Evolutionary conservation across 2,888 invertebrate genomes (phyloP).

Genomic region (Sphaeridia pumilis): DNA sequence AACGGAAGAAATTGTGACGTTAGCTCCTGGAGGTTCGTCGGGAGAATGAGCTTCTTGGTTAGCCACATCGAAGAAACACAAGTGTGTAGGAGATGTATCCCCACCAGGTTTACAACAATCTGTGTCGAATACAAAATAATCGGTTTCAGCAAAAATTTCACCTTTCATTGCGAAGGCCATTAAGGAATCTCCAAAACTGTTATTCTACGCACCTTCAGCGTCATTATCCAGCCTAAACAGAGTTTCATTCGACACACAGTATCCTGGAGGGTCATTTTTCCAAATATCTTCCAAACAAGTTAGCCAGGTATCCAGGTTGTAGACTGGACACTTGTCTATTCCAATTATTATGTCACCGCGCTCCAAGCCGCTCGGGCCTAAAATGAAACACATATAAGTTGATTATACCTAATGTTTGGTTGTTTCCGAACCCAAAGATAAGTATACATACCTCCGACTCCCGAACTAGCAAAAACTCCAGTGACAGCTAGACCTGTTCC

Average conservation of each 20-base stretch:
- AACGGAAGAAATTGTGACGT: conserved; percentile 1
- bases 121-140: conserved; percentile 5
- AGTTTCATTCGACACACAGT: conserved; percentile 29
- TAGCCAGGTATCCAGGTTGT: conserved; percentile 33
- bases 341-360: conserved; percentile 33
- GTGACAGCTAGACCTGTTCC: conserved; percentile 33
- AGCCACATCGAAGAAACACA: conserved; percentile 28
- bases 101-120: conserved; percentile 33
- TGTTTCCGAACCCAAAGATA: neutral
- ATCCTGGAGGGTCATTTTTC: conserved; percentile 32
- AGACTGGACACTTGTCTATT: conserved; percentile 33
- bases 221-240: conserved; percentile 30
- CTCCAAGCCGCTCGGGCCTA: conserved; percentile 32
- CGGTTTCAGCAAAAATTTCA: neutral
- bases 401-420: neutral
- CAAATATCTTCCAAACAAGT: conserved; percentile 34
- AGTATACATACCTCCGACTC: conserved; percentile 29
- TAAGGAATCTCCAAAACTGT: neutral
- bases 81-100: conserved; percentile 33
- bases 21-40: conserved; percentile 3
- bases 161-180: neutral
- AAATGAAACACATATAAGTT: conserved; percentile 4
- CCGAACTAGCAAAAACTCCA: conserved; percentile 27
- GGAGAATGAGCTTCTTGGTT: neutral
- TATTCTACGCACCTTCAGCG: conserved; percentile 26